Conservation (phyloP, 2,797 vertebrate species). For the Tokudaia muenninki region DNA sequence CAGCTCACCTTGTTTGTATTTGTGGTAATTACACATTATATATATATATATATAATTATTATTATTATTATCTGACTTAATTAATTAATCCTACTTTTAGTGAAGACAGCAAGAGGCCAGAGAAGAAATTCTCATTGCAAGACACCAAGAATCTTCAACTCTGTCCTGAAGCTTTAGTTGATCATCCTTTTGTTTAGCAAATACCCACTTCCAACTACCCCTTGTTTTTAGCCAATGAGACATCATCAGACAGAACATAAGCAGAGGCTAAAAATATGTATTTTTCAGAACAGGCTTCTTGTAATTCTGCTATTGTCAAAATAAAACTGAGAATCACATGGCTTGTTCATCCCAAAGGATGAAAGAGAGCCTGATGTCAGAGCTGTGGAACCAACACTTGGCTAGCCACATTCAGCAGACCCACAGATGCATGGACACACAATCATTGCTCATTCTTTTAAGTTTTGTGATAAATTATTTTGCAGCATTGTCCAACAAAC, state of each 20-base stretch:
- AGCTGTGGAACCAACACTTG: background rate
- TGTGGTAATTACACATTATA: background rate
- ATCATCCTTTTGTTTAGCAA: background rate
- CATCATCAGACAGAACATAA: background rate
- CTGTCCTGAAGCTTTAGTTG: background rate
- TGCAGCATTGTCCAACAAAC: conserved; percentile 11
- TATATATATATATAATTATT: background rate
- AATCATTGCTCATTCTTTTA: background rate
- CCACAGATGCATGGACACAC: background rate
- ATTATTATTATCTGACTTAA: background rate
- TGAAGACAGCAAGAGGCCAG: background rate
- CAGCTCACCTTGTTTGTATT: background rate
- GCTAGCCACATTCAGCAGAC: background rate
- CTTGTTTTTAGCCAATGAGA: background rate
- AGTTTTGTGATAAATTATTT: background rate
- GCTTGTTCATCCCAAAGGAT: background rate
- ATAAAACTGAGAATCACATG: conserved; percentile 1
- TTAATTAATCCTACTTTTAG: background rate
- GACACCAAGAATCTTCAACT: background rate
- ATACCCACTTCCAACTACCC: background rate
- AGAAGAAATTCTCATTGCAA: conserved; percentile 7
- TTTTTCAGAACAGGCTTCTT: background rate
- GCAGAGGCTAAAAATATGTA: background rate
- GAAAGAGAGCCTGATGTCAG: background rate
- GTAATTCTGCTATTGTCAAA: background rate